These are phyloP conservation scores for Coregonus sp. DNA, from an alignment of 2,797 vertebrate species.

Conservation along the genomic window DNA sequence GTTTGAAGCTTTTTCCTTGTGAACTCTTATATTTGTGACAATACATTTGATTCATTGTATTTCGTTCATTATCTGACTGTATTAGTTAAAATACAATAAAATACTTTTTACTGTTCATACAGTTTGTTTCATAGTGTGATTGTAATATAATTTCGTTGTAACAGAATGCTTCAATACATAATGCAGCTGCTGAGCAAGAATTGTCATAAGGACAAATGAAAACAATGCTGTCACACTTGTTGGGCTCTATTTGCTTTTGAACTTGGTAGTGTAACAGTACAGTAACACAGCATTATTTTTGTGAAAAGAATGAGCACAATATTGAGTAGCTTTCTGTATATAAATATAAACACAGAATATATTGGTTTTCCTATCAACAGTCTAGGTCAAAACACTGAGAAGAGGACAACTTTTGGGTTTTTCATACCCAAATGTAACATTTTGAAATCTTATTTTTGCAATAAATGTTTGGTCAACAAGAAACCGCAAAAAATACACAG, in stretches of 20 bases:
- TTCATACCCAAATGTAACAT: too few species aligned
- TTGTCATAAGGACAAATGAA: neutral
- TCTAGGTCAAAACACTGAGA: too few species aligned
- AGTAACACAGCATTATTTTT: neutral
- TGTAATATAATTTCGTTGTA: neutral
- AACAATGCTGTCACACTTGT: neutral
- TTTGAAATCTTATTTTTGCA: too few species aligned
- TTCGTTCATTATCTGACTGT: neutral
- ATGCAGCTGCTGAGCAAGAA: neutral
- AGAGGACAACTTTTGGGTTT: too few species aligned
- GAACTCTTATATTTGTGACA: neutral
- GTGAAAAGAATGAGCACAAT: too few species aligned
- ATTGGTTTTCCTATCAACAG: too few species aligned
- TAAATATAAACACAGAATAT: too few species aligned
- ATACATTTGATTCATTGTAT: neutral
- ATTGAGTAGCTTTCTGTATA: too few species aligned
- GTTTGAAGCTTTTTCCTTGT: neutral
- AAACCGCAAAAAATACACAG: too few species aligned
- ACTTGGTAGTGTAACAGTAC: slow-evolving; percentile 5
- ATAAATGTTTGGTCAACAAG: too few species aligned
- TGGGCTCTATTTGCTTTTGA: neutral
- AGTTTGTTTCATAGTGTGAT: neutral
- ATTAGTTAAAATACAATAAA: neutral
- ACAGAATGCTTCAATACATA: neutral
- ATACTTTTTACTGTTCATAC: neutral